Evolutionary conservation across 2,797 vertebrate genomes (phyloP), one percentile per base, ranked within the genome.

Genomic region (Nyctibius grandis): DNA sequence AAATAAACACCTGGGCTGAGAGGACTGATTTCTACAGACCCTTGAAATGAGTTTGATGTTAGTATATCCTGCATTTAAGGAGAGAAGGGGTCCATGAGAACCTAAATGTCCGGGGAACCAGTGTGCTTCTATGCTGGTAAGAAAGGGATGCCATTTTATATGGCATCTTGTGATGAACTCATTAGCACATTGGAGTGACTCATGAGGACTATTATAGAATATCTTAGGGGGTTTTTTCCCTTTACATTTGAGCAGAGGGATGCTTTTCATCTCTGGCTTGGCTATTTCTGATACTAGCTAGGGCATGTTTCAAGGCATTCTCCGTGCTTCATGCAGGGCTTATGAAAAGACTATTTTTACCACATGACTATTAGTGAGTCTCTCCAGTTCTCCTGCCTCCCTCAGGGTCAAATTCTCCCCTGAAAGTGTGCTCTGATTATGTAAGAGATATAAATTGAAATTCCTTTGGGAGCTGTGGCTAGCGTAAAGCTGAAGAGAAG

Each of bases 341-440:
- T 93, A 89, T 85, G 85, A 93, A 94, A 94, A 91, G 60, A 51
- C 72, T 83, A 34, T 89, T 91, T 95, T 94, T 83, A 91, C 74
- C 68, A 79, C 22, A 93, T 70, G 31, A 67, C 72, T 83, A 63
- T 92, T 91, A 97, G 67, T 59, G 83, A 91, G 48, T 50, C 40
- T 76, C 31, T 80, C 22, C 82, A 83, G 60, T 44, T 54, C 50
- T 91, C 28, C 81, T 89, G 68, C 26, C 45, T 83, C 64, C 29
- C 64, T 89, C 57, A 64, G 72, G 81, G 87, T 93, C 87, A 88
- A 70, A 74, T 74, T 77, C 36, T 85, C 31, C 23, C 48, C 56
- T 88, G 34, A 83, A 83, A 60, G 8, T 60, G 59, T 48, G 23
- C 29, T 85, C 36, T 91, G 68, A 77, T 91, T 91, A 89, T 83